phyloP scores from a whole-genome alignment of 2,113 vertebrate genomes.

The Saccopteryx leptura region DNA sequence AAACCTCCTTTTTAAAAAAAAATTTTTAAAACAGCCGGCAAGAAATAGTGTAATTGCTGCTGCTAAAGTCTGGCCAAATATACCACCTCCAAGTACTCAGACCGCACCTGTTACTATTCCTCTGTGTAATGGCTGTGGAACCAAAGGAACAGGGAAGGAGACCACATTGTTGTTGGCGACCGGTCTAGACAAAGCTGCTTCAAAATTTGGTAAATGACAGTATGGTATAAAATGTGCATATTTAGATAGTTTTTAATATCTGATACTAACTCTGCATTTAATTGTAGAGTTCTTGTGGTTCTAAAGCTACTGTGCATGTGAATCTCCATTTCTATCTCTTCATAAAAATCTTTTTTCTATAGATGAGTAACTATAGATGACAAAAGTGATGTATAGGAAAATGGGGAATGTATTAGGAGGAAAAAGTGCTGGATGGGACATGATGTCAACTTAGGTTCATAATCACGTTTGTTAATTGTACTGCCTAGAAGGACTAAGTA shows the following conservation, averaged over 20 bases:
- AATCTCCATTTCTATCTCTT: conserved; percentile 42
- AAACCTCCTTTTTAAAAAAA: conserved; percentile 72
- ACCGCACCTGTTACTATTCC: conserved; percentile 91
- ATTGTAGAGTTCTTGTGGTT: conserved; percentile 39
- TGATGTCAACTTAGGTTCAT: background rate
- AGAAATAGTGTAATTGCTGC: conserved; percentile 91
- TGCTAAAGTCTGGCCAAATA: conserved; percentile 94
- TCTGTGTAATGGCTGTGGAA: conserved; percentile 96
- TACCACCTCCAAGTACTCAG: conserved; percentile 91
- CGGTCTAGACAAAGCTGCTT: conserved; percentile 91
- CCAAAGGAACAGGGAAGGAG: conserved; percentile 91
- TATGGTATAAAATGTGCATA: conserved; percentile 40
- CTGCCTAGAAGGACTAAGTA: background rate
- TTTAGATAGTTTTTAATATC: background rate
- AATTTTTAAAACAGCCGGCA: conserved; percentile 88
- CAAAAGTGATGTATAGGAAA: background rate
- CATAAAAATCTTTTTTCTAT: conserved; percentile 14
- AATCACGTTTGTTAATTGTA: background rate
- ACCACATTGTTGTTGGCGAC: conserved; percentile 89
- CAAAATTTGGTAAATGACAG: conserved; percentile 93
- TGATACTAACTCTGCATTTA: conserved; percentile 22
- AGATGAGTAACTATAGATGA: background rate
- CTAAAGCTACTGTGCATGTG: conserved; percentile 38
- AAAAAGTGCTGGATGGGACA: background rate
- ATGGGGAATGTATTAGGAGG: background rate